phyloP scores from a whole-genome alignment of 1,140 invertebrate species.

The Drosophila sulfurigaster region DNA sequence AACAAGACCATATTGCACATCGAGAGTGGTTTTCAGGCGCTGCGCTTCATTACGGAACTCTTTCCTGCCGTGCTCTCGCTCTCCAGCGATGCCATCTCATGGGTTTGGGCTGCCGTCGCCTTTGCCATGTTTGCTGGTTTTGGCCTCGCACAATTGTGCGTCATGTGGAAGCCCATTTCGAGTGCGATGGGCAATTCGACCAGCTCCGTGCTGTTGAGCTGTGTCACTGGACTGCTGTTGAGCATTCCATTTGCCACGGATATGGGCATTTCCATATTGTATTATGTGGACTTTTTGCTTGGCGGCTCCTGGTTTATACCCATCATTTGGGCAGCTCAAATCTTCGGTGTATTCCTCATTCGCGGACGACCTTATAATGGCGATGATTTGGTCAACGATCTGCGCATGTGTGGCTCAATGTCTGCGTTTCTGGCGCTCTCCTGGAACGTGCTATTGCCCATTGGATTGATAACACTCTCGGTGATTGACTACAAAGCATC shows the following conservation, averaged over 20 bases:
- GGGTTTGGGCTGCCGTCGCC: conserved; percentile 94
- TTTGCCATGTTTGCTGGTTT: conserved; percentile 94
- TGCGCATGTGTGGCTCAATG: conserved; percentile 87
- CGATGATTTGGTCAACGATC: conserved; percentile 91
- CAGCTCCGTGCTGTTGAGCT: conserved; percentile 94
- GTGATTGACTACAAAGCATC: conserved; percentile 81
- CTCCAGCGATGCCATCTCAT: conserved; percentile 84
- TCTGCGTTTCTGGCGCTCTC: conserved; percentile 92
- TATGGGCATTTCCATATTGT: conserved; percentile 93
- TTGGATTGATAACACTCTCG: conserved; percentile 88
- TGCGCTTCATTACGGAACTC: conserved; percentile 93
- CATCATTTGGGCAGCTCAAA: conserved; percentile 90
- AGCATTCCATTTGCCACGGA: conserved; percentile 95
- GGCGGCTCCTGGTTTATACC: conserved; percentile 95
- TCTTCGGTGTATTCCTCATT: conserved; percentile 92
- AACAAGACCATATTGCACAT: conserved; percentile 58
- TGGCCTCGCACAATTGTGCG: conserved; percentile 92
- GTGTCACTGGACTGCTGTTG: conserved; percentile 92
- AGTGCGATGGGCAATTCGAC: conserved; percentile 92
- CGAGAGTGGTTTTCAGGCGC: conserved; percentile 91
- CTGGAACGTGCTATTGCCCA: conserved; percentile 94
- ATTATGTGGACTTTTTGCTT: conserved; percentile 93
- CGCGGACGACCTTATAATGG: conserved; percentile 93
- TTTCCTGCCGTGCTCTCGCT: conserved; percentile 93
- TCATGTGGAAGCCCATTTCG: conserved; percentile 87